Conservation (phyloP, 2,113 vertebrate genomes). For the Mirza zaza region DNA sequence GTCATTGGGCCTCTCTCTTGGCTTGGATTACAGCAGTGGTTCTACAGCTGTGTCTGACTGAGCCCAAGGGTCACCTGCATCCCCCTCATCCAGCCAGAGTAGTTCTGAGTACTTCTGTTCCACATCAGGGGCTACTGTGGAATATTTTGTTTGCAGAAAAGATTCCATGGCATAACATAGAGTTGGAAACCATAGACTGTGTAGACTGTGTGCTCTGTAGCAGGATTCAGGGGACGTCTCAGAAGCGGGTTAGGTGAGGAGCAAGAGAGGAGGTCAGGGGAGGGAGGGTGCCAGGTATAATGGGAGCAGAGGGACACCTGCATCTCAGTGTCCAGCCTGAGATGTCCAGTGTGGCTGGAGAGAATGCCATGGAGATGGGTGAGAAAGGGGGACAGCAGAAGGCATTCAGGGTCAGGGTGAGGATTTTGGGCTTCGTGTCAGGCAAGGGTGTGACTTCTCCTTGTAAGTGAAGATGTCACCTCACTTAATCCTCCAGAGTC, state of each 20-base stretch:
- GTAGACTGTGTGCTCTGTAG: background rate
- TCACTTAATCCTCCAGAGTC: background rate
- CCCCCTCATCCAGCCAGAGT: background rate
- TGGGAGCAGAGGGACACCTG: background rate
- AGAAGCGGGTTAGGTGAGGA: background rate
- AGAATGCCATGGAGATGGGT: background rate
- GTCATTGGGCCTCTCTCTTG: background rate
- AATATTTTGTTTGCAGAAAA: background rate
- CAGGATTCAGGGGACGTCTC: background rate
- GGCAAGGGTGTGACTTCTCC: no score
- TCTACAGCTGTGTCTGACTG: background rate
- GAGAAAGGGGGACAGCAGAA: background rate
- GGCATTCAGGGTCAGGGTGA: background rate
- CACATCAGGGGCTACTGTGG: background rate
- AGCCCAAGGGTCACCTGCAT: background rate
- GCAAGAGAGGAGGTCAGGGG: background rate
- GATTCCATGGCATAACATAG: background rate
- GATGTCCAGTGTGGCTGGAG: background rate
- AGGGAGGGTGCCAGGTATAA: background rate
- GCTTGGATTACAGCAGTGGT: background rate
- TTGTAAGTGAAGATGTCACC: background rate
- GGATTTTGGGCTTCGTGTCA: no score
- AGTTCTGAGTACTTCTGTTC: background rate
- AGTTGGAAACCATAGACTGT: background rate
- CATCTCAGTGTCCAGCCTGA: background rate